Conservation (phyloP, 2,888 invertebrate genomes). For the Periphyllus acericola region DNA sequence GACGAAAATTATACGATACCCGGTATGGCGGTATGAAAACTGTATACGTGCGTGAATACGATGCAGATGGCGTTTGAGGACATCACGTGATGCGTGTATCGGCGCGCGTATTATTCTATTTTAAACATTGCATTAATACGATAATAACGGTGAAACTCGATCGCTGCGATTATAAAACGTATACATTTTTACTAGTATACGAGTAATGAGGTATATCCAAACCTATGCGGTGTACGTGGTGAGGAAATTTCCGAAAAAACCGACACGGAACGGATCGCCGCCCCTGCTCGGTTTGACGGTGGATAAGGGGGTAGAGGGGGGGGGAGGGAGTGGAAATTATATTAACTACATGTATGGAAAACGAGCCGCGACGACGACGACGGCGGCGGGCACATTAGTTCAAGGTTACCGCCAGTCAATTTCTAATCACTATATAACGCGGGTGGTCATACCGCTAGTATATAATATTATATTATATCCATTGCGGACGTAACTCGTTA, state of each 20-base stretch:
- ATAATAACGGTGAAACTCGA: background rate
- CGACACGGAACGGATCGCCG: background rate
- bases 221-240: background rate
- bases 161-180: background rate
- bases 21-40: too few relatives aligned
- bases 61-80: background rate
- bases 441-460: slow-evolving; percentile 45
- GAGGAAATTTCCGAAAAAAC: background rate
- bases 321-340: background rate
- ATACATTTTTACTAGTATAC: background rate
- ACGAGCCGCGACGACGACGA: background rate
- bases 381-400: background rate
- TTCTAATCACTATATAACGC: slow-evolving; percentile 42
- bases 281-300: background rate
- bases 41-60: too few relatives aligned
- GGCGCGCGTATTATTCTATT: too few relatives aligned
- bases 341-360: background rate
- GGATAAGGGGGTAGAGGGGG: background rate
- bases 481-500: slow-evolving; percentile 48
- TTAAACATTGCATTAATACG: too few relatives aligned
- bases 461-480: slow-evolving; percentile 7
- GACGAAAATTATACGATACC: too few relatives aligned
- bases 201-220: background rate
- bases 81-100: background rate
- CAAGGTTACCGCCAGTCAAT: slow-evolving; percentile 38